Evolutionary conservation across 2,113 vertebrate species (phyloP).

Genomic region (Dicentrarchus labrax): DNA sequence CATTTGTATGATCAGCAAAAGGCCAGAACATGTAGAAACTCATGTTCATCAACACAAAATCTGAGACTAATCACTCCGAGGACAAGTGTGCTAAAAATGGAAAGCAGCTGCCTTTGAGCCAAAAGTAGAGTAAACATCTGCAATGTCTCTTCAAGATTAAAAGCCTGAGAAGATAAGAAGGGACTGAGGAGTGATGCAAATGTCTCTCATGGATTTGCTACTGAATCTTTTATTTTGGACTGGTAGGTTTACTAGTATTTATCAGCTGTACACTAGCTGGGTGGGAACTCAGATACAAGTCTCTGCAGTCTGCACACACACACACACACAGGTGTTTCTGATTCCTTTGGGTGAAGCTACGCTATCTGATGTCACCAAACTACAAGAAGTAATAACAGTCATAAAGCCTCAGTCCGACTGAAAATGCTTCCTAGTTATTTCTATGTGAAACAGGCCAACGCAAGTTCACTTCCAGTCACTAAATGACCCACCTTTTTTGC

Average conservation of each 20-base stretch:
- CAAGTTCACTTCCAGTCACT: too few relatives aligned
- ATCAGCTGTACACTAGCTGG: neutral
- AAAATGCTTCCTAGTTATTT: too few relatives aligned
- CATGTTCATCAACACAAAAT: neutral
- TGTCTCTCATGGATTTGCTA: neutral
- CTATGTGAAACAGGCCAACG: too few relatives aligned
- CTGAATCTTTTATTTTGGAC: neutral
- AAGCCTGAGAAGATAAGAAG: conserved; percentile 9
- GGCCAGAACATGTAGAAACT: neutral
- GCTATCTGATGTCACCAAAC: neutral
- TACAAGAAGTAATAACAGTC: neutral
- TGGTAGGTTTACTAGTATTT: neutral
- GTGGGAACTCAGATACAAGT: too few relatives aligned
- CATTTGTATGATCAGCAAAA: neutral
- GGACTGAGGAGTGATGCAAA: neutral
- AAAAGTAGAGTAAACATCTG: conserved; percentile 39
- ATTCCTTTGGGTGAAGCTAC: neutral
- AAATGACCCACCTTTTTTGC: too few relatives aligned
- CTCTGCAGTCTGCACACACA: neutral
- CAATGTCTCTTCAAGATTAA: conserved; percentile 12
- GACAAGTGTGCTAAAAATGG: conserved; percentile 23
- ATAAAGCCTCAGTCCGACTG: neutral
- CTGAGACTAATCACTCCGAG: neutral
- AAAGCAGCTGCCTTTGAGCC: conserved; percentile 21
- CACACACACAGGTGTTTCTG: neutral